Evolutionary conservation across 2,113 vertebrate species (phyloP), one percentile per base, ranked within the genome.

Genomic region (Malurus alboscapulatus): DNA sequence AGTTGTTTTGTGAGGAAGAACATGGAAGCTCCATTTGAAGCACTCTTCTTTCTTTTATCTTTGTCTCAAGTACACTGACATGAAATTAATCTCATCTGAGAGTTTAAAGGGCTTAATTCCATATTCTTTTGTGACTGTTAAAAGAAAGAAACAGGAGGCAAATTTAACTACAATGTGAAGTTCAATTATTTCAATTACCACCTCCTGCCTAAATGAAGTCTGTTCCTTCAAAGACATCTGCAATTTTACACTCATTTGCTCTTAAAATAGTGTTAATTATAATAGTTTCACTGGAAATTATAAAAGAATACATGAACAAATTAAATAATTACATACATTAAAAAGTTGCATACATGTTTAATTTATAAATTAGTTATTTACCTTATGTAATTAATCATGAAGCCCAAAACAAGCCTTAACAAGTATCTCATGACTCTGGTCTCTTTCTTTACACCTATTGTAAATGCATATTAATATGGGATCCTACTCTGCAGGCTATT

Each of bases 181-280:
- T 95, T 96, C 92, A 97, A 97, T 97, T 97, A 96, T 97, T 98
- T 97, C 95, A 96, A 92, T 98, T 98, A 96, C 89, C 96, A 96
- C 93, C 87, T 96, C 82, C 95, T 97, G 96, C 78, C 69, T 96
- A 97, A 97, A 96, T 92, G 93, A 97, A 90, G 67, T 75, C 95
- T 96, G 82, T 96, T 96, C 89, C 66, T 95, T 95, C 84, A 77
- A 95, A 97, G 91, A 93, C 94, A 94, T 97, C 88, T 93, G 93
- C 77, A 97, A 96, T 97, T 97, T 97, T 92, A 87, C 66, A 88
- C 47, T 95, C 94, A 96, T 96, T 97, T 97, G 19, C 55, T 97
- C 91, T 95, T 92, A 91, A 97, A 98, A 97, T 97, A 98, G 58
- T 68, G 87, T 91, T 93, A 95, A 91, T 97, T 97, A 90, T 87